Base-by-base conservation (phyloP, 2,888 invertebrate species). In the Desoria tigrina region DNA sequence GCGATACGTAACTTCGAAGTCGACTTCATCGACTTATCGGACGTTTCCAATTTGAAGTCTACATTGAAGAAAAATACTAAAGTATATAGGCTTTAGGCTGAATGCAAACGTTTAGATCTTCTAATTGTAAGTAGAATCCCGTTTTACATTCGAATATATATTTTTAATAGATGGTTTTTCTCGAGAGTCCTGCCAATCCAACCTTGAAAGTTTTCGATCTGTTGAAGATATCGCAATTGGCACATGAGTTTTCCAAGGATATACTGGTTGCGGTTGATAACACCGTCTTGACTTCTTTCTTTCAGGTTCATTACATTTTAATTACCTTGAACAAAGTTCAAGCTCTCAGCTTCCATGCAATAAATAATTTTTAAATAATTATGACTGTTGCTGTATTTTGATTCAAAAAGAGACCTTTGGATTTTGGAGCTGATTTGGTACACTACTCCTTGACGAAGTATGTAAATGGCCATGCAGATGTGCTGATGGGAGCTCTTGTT, bases 381-480 rank as follows among this genome's bases (percentile, higher is more conserved):
- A 39, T 14, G n/a, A n/a, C n/a, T n/a, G n/a, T n/a, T n/a, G 11
- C 4, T 32, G 11, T 32, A 32, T 32, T 32, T 51, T 55, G 16
- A 24, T 21, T 74, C 70, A 42, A 55, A 39, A 63, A 96, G 88
- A 85, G 88, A 65, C 97, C 98, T 1, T 80, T 98, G 60, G 87
- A 88, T 26, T 84, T 94, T 32, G 98, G 97, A 0, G 96, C 92
- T 1, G 96, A 99, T 80, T 82, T 97, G 59, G 89, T 88, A 2
- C 82, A 92, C 77, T 95, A 97, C 81, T 98, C 98, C 0, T 78
- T 96, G 61, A 95, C 96, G 0, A 98, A 99, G 81, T 99, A 97
- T 79, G 92, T 98, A 87, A 99, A 98, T 81, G 98, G 98, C 0
- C 98, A 98, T 81, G 88, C 93, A 0, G 98, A 99, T 82, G 90